Conservation (phyloP, 2,797 vertebrate species). For the Gymnothorax reevesii region DNA sequence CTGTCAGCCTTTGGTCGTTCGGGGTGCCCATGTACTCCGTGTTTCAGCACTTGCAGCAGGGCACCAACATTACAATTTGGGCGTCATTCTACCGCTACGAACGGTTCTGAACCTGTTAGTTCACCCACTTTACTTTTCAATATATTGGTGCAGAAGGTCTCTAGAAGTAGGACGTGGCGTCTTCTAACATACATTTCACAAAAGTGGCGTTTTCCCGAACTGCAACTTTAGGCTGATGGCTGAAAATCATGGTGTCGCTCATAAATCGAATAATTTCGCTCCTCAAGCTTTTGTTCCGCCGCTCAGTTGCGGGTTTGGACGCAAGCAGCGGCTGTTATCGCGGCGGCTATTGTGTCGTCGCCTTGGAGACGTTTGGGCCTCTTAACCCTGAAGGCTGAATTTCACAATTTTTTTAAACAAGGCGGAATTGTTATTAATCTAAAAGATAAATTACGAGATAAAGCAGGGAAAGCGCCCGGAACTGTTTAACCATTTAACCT, state of each 20-base stretch:
- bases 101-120: neutral
- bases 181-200: neutral
- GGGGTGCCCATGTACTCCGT: neutral
- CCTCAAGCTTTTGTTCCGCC: neutral
- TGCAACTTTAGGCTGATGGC: neutral
- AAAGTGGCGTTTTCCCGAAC: neutral
- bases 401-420: neutral
- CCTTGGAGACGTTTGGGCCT: neutral
- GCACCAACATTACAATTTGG: neutral
- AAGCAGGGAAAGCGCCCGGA: neutral
- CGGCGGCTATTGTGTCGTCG: neutral
- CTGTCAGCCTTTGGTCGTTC: neutral
- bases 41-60: neutral
- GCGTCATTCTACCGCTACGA: neutral
- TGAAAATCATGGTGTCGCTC: neutral
- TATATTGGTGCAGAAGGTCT: neutral
- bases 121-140: neutral
- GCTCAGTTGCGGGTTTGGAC: neutral
- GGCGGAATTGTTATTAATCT: neutral
- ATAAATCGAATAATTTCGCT: neutral
- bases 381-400: neutral
- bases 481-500: neutral
- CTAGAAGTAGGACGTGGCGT: neutral
- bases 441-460: neutral
- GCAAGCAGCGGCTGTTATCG: neutral